phyloP scores from a whole-genome alignment of 2,888 invertebrate genomes.

The Colletes collaris region DNA sequence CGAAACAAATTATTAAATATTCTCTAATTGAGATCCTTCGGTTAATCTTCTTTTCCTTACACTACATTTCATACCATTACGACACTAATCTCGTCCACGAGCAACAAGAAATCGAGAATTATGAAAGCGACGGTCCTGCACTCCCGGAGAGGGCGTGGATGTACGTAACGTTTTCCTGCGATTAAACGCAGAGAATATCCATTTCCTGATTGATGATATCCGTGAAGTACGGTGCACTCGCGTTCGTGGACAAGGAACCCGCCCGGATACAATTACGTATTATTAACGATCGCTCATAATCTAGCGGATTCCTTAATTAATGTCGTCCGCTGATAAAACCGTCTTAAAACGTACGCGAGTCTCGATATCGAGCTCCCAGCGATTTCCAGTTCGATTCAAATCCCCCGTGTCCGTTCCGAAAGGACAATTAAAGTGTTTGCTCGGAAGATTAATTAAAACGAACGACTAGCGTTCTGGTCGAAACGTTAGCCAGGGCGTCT shows the following conservation, averaged over 20 bases:
- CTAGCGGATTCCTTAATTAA: slow-evolving; percentile 18
- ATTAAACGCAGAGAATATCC: slow-evolving; percentile 8
- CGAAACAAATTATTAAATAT: too few relatives aligned
- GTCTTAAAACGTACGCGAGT: not conserved
- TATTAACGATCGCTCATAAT: slow-evolving; percentile 42
- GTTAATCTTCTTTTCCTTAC: too few relatives aligned
- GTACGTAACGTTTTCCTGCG: not conserved
- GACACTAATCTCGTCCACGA: too few relatives aligned
- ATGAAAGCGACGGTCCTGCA: too few relatives aligned
- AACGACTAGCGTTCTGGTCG: not conserved
- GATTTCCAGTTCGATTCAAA: not conserved
- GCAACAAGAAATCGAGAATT: too few relatives aligned
- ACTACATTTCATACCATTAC: too few relatives aligned
- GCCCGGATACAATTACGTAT: slow-evolving; percentile 19
- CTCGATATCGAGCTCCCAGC: slow-evolving; percentile 4
- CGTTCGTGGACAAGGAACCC: not conserved
- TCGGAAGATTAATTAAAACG: slow-evolving; percentile 5
- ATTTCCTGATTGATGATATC: not conserved
- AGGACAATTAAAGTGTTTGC: not conserved
- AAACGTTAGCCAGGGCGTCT: not conserved
- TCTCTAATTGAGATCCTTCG: too few relatives aligned
- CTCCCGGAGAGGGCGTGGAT: not conserved
- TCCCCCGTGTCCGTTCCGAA: not conserved
- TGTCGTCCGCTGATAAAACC: slow-evolving; percentile 18
- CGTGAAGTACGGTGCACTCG: not conserved